Evolutionary conservation across 2,113 vertebrate species (phyloP).

Genomic region (Oreochromis aureus): DNA sequence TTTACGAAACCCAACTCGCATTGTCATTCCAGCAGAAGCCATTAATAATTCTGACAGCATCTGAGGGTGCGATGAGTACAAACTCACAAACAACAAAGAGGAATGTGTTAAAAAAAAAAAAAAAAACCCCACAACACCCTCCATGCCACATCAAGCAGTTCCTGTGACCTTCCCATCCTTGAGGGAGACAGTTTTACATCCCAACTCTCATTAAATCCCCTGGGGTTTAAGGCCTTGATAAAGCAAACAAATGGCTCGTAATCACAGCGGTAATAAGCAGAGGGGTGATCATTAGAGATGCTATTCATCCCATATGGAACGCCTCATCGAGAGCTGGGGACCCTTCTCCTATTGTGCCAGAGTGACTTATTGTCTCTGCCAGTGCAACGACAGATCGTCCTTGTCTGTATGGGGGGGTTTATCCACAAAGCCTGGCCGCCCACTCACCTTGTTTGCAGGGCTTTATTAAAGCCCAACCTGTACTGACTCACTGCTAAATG

Average conservation of each 20-base stretch:
- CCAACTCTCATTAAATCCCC: slow-evolving; percentile 55
- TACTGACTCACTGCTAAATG: not conserved
- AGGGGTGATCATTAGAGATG: slow-evolving; percentile 59
- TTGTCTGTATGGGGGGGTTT: slow-evolving; percentile 17
- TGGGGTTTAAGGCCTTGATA: slow-evolving; percentile 60
- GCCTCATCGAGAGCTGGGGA: slow-evolving; percentile 20
- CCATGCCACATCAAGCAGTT: slow-evolving; percentile 33
- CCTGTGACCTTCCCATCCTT: slow-evolving; percentile 50
- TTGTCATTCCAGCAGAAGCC: not conserved
- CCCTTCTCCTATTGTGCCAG: slow-evolving; percentile 40
- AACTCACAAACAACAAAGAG: slow-evolving; percentile 7
- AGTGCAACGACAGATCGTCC: slow-evolving; percentile 20
- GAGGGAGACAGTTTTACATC: slow-evolving; percentile 49
- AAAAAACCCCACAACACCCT: not conserved
- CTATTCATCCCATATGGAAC: slow-evolving; percentile 54
- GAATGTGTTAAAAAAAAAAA: not conserved
- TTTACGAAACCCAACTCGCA: slow-evolving; percentile 7
- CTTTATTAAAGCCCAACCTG: slow-evolving; percentile 22
- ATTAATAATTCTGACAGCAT: slow-evolving; percentile 37
- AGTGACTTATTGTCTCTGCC: slow-evolving; percentile 60
- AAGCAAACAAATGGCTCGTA: slow-evolving; percentile 71
- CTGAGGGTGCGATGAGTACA: not conserved
- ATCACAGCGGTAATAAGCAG: slow-evolving; percentile 63
- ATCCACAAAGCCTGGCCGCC: slow-evolving; percentile 23
- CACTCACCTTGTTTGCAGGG: slow-evolving; percentile 27